Evolutionary conservation across 2,113 vertebrate species (phyloP), one percentile per base, ranked within the genome.

Genomic region (Labeo rohita): DNA sequence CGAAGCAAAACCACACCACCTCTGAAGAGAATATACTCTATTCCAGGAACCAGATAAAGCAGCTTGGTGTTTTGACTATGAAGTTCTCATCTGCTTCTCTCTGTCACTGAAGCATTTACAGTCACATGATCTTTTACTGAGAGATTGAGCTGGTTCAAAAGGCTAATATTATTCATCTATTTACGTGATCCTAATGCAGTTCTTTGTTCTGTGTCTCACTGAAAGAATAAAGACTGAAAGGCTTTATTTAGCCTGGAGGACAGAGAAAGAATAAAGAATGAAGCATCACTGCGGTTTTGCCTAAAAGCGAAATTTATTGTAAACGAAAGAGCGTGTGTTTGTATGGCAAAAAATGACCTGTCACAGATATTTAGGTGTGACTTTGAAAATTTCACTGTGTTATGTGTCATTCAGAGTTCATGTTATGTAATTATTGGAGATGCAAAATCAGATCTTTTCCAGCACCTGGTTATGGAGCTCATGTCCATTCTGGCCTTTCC

Each of bases 91-190:
- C 65, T 68, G 9, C 66, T 21, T 84, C 47, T 49, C n/a, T 59
- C 34, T 36, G 16, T 9, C 16, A 36, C 54, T 39, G 45, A 80
- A 63, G 21, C 15, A 8, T 80, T 12, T 39, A 56, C 16, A 80
- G 77, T 47, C 54, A 13, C 6, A 5, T 36, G 45, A 49, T 66
- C 56, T 47, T 43, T 47, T 18, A 50, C 52, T 15, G 11, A 78
- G 76, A 16, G 54, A 75, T 43, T 16, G 83, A 43, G n/a, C 7
- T 45, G n/a, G 50, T 87, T 80, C 50, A 74, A 75, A 76, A 68
- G 11, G 54, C 34, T 82, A 18, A 21, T 77, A 50, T 54, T 39
- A 77, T 88, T 77, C 8, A 43, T 70, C 13, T 39, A n/a, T 85
- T 85, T 84, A 61, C 9, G 1, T 70, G n/a, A 45, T 54, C 52